Evolutionary conservation across 2,797 vertebrate species (phyloP).

Genomic region (Spea hammondii): DNA sequence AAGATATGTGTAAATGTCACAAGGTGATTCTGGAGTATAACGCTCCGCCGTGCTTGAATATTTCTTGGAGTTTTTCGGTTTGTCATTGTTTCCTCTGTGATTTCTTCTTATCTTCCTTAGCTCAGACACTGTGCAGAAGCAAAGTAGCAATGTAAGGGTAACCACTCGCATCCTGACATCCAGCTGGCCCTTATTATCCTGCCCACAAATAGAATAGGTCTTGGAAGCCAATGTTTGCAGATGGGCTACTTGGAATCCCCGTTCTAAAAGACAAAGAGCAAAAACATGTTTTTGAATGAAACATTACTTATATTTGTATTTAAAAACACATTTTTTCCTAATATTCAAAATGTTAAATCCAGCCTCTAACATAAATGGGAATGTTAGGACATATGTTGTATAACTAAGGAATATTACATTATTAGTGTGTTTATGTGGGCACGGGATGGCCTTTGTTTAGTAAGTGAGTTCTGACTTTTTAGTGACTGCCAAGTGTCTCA

Average conservation of each 20-base stretch:
- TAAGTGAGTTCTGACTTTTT: too few species aligned
- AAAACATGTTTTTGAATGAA: too few species aligned
- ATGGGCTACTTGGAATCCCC: constrained; percentile 61
- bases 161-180: constrained; percentile 79
- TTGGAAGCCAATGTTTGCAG: constrained; percentile 47
- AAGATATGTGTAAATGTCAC: constrained; percentile 80
- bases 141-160: constrained; percentile 71
- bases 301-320: too few species aligned
- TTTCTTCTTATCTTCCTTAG: constrained; percentile 67
- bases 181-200: constrained; percentile 62
- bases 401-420: too few species aligned
- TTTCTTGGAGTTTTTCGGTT: constrained; percentile 60
- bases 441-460: too few species aligned
- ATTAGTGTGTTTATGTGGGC: too few species aligned
- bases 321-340: too few species aligned
- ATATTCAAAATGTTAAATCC: too few species aligned
- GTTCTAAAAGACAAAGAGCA: constrained; percentile 56
- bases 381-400: too few species aligned
- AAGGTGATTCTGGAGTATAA: constrained; percentile 69
- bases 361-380: too few species aligned
- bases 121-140: constrained; percentile 73
- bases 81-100: constrained; percentile 54
- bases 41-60: constrained; percentile 72
- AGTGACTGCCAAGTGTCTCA: too few species aligned
- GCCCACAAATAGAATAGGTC: constrained; percentile 47